Evolutionary conservation across 2,888 invertebrate species (phyloP).

Genomic region (Limnephilus lunatus): DNA sequence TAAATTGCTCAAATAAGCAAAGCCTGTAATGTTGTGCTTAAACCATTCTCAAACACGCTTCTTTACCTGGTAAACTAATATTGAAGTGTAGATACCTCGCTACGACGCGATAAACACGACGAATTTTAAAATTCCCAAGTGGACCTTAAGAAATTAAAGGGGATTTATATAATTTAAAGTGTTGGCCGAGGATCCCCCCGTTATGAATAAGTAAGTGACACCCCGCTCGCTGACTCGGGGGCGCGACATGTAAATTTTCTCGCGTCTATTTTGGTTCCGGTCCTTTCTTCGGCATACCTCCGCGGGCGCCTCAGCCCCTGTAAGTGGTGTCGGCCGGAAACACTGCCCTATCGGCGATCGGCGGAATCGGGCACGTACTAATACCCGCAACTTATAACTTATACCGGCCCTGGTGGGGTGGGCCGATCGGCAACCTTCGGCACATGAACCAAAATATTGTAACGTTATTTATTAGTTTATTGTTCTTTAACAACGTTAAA

Average conservation of each 20-base stretch:
- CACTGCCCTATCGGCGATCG: constrained; percentile 64
- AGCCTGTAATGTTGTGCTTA: no score
- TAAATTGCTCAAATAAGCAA: no score
- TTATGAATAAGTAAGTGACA: constrained; percentile 38
- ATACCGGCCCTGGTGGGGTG: neutral
- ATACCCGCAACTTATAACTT: constrained; percentile 35
- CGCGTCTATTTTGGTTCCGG: constrained; percentile 62
- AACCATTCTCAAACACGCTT: neutral
- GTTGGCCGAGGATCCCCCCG: constrained; percentile 16
- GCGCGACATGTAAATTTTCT: constrained; percentile 47
- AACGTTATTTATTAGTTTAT: no score
- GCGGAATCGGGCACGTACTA: constrained; percentile 59
- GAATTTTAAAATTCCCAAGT: neutral
- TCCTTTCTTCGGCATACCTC: constrained; percentile 59
- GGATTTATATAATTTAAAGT: constrained; percentile 19
- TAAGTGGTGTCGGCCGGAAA: constrained; percentile 63
- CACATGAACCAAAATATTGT: neutral
- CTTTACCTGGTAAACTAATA: neutral
- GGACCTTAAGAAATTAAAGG: constrained; percentile 6
- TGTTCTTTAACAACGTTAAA: no score
- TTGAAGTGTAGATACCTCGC: neutral
- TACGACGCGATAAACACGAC: constrained; percentile 4
- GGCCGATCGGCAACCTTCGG: neutral
- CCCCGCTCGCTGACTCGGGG: constrained; percentile 13
- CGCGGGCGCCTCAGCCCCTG: constrained; percentile 52